Base-by-base conservation (phyloP, 2,113 vertebrate species). In the Bufo gargarizans region DNA sequence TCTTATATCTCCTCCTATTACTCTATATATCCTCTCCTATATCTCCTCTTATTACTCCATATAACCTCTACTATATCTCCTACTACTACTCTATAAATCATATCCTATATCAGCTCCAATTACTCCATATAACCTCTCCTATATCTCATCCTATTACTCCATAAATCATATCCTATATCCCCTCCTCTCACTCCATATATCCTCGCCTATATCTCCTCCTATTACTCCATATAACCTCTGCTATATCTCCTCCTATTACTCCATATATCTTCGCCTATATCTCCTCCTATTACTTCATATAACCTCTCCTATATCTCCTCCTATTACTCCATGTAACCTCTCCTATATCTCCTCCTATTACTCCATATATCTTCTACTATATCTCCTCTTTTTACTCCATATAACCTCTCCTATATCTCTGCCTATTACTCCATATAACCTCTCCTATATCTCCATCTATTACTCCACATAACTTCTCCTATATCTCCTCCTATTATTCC, bases 291-390 rank as follows among this genome's bases (percentile, higher is more conserved):
- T 74, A 47, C 71, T 47, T 13, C 71, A 74, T 74, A 74, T 74
- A 74, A 3, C 33, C 71, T 63, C n/a, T 11, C 67, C 69, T 45
- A 72, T 45, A 45, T 72, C 69, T 72, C 69, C 69, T 76, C 72
- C 72, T 76, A 76, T 76, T 76, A 76, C 45, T 76, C 72, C 45
- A 76, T 76, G 49, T 76, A 76, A 5, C 72, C 72, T 71, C 45
- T 45, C 72, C 72, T 76, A 76, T 76, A 49, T 49, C 45, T 76
- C 72, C 72, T 76, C 72, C 45, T 76, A 76, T 76, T 76, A 76
- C 45, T 76, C 45, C 45, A 49, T 49, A 49, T 76, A 76, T 17
- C 69, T 43, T 76, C 72, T 19, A 45, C 17, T 76, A 76, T 76
- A 76, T 76, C 72, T 76, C 72, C 72, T 49, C 72, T 45, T 49